Conservation (phyloP, 2,113 vertebrate genomes). For the Lycaon pictus region DNA sequence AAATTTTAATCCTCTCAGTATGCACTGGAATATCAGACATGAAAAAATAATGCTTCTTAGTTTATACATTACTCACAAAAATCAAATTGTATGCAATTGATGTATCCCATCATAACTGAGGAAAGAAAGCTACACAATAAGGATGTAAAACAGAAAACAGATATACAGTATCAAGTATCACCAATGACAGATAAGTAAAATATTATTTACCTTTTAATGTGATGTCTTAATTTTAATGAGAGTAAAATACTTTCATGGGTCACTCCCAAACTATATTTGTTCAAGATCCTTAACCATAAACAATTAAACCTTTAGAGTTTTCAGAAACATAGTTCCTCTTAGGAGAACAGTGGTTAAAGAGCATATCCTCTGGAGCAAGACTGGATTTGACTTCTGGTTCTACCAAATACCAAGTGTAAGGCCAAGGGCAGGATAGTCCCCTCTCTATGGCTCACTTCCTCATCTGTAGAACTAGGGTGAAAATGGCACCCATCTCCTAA, state of each 20-base stretch:
- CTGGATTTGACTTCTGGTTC: background rate
- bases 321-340: background rate
- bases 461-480: background rate
- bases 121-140: background rate
- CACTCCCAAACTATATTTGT: background rate
- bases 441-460: background rate
- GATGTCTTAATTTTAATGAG: background rate
- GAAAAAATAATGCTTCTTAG: constrained; percentile 1
- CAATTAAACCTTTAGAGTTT: background rate
- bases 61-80: background rate
- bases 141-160: background rate
- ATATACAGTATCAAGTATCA: background rate
- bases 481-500: background rate
- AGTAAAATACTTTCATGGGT: background rate
- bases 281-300: background rate
- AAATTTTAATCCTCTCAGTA: background rate
- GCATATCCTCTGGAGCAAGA: background rate
- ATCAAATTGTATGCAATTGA: background rate
- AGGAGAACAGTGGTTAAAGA: background rate
- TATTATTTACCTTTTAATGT: background rate
- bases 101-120: background rate
- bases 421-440: background rate
- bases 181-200: background rate
- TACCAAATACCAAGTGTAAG: background rate
- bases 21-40: background rate